Base-by-base conservation (phyloP, 1,140 invertebrate species). In the Hypsibius dujardini region DNA sequence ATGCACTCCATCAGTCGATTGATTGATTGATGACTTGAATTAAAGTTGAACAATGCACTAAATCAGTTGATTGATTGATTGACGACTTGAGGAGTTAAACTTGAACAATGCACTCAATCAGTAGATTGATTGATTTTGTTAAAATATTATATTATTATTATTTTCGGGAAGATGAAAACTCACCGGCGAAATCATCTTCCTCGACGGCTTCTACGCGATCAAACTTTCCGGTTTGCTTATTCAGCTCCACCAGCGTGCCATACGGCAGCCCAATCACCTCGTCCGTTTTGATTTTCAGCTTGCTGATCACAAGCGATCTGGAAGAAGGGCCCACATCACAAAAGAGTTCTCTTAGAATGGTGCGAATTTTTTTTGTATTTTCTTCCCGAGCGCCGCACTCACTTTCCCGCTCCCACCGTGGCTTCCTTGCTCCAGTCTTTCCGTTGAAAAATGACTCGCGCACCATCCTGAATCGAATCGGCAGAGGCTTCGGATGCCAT, bases 341-440 rank as follows among this genome's bases (percentile, higher is more conserved):
- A 12, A 7, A 56, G 7, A n/a, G 50, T 56, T 56, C 50, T 12
- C n/a, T n/a, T n/a, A 56, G n/a, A 7, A 56, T 28, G 28, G 28
- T 28, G 28, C 28, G 28, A 28, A 28, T 28, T 28, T 28, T 28
- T 28, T 28, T 28, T 28, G 28, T 28, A 28, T 28, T 28, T 28
- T 28, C 28, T 28, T 28, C 28, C 28, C 12, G 12, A 12, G 12
- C 12, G 12, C 7, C 12, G 42, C 12, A 15, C 62, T 45, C 45
- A 67, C 62, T 67, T 67, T 12, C 62, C 62, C 3, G 3, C 3
- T 67, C 62, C 62, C 12, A 67, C 62, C 12, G 45, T 45, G 62
- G 12, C 12, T 15, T 67, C 62, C 42, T 67, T 67, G 12, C 12
- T 15, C 62, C 62, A 67, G 62, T 67, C 62, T 67, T 67, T 67